These are phyloP conservation scores for Agonopterix arenella DNA, from an alignment of 2,888 invertebrate genomes.

Conservation along the genomic window DNA sequence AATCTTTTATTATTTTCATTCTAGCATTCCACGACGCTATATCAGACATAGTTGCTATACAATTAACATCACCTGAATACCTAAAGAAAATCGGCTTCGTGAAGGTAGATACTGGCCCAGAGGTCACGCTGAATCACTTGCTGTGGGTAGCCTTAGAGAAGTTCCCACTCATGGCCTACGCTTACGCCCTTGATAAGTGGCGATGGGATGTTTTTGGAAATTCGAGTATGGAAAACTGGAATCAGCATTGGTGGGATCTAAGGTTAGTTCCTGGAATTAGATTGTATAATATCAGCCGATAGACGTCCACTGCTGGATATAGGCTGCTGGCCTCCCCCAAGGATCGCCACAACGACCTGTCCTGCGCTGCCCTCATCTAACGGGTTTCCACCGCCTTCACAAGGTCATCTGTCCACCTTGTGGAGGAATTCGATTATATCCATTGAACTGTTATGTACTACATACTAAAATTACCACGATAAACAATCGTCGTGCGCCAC, in stretches of 20 bases:
- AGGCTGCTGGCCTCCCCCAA: too few species aligned
- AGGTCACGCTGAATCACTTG: conserved; percentile 56
- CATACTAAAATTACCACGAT: too few species aligned
- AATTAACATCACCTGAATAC: conserved; percentile 72
- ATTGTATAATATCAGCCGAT: too few species aligned
- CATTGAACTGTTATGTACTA: too few species aligned
- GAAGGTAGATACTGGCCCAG: conserved; percentile 42
- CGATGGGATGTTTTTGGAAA: conserved; percentile 64
- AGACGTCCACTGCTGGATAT: too few species aligned
- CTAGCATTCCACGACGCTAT: conserved; percentile 80
- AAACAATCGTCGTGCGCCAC: too few species aligned
- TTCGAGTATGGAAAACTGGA: conserved; percentile 50
- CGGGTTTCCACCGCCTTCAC: too few species aligned
- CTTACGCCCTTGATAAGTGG: conserved; percentile 64
- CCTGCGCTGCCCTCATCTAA: too few species aligned
- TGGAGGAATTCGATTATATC: too few species aligned
- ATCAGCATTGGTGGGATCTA: conserved; percentile 66
- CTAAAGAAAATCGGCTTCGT: conserved; percentile 59
- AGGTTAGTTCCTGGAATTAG: conserved; percentile 29
- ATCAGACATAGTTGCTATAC: conserved; percentile 78
- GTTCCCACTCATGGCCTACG: conserved; percentile 62
- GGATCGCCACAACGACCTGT: too few species aligned
- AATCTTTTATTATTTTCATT: conserved; percentile 7
- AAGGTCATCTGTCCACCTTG: too few species aligned
- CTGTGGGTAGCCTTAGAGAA: conserved; percentile 63